Evolutionary conservation across 2,113 vertebrate genomes (phyloP).

Genomic region (Pimephales promelas): DNA sequence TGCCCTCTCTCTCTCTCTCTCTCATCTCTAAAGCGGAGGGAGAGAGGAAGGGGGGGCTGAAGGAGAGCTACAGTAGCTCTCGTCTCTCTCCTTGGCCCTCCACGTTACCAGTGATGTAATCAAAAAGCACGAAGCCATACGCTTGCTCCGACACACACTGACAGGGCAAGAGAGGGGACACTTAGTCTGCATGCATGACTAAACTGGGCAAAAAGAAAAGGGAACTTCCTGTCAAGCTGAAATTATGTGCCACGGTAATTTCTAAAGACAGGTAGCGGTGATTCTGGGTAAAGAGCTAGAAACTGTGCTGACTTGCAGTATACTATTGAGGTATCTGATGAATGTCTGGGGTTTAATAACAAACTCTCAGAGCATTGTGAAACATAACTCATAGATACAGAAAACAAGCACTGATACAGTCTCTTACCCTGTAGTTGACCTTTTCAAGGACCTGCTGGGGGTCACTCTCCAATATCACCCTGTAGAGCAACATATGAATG

Average conservation of each 20-base stretch:
- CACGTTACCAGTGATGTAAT: conserved; percentile 81
- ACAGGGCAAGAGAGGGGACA: conserved; percentile 40
- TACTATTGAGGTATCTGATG: neutral
- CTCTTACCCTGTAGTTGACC: conserved; percentile 87
- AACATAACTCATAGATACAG: neutral
- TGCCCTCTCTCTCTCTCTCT: conserved; percentile 54
- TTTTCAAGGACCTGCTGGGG: conserved; percentile 90
- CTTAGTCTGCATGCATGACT: conserved; percentile 21
- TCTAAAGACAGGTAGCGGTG: neutral
- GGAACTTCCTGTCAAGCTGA: neutral
- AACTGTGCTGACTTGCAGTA: neutral
- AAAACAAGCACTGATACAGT: neutral
- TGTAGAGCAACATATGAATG: conserved; percentile 54
- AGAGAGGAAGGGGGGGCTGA: neutral
- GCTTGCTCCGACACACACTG: conserved; percentile 78
- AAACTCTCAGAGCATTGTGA: neutral
- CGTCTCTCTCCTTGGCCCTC: conserved; percentile 72
- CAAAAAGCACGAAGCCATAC: conserved; percentile 84
- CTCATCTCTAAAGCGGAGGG: conserved; percentile 56
- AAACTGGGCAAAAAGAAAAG: neutral
- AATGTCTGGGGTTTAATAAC: neutral
- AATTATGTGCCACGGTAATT: neutral
- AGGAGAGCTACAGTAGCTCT: conserved; percentile 59
- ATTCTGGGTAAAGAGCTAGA: neutral
- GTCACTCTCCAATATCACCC: conserved; percentile 92